Evolutionary conservation across 2,888 invertebrate species (phyloP).

Genomic region (Opisthograptis luteolata): DNA sequence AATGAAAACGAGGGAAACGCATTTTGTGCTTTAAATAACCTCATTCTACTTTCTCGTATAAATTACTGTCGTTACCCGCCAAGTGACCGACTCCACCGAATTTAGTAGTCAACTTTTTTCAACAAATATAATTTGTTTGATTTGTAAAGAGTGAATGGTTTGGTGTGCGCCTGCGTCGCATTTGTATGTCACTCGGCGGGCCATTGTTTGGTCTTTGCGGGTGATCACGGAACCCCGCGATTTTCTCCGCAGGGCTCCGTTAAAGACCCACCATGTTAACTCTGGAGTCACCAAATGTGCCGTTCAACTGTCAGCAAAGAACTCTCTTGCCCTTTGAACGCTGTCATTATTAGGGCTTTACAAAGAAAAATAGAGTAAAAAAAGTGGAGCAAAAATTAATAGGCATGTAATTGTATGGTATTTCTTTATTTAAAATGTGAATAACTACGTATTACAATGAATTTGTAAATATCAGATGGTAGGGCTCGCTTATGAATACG

Average conservation of each 20-base stretch:
- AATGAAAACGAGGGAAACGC: constrained; percentile 19
- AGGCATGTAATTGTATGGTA: constrained; percentile 26
- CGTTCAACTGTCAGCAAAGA: constrained; percentile 59
- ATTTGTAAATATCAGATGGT: background rate
- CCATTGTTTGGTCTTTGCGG: constrained; percentile 75
- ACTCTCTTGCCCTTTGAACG: constrained; percentile 61
- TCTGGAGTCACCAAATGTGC: constrained; percentile 73
- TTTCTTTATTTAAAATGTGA: constrained; percentile 1
- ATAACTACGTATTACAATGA: background rate
- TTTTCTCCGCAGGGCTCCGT: constrained; percentile 77
- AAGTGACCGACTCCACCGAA: constrained; percentile 45
- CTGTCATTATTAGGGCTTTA: constrained; percentile 54
- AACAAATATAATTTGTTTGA: constrained; percentile 82
- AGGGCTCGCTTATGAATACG: no score
- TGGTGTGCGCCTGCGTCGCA: constrained; percentile 61
- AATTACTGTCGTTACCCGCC: constrained; percentile 34
- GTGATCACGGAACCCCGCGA: constrained; percentile 76
- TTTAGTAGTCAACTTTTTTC: constrained; percentile 69
- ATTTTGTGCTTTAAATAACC: constrained; percentile 16
- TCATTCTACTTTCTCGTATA: constrained; percentile 20
- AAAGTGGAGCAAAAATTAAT: constrained; percentile 35
- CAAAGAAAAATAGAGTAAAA: constrained; percentile 34
- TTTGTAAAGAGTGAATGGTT: constrained; percentile 77
- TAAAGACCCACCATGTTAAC: constrained; percentile 77
- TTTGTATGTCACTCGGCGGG: constrained; percentile 54